These are phyloP conservation scores for Cossypha polioptera DNA, from an alignment of 2,797 vertebrate genomes.

Conservation along the genomic window DNA sequence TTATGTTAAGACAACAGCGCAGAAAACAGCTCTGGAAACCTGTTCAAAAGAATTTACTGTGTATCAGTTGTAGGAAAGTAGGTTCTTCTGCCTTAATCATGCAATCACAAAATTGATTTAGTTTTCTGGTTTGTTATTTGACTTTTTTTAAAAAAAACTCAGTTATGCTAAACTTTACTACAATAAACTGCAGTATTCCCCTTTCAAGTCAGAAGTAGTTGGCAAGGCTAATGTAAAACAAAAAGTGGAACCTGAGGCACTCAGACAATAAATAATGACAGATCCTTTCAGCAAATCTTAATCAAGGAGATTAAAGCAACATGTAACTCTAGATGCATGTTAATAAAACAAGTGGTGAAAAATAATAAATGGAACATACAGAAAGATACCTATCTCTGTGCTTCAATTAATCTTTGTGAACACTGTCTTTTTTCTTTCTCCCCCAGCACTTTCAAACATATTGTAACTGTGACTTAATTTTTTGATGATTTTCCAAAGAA, in stretches of 20 bases:
- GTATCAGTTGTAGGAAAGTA: background rate
- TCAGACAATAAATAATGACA: conserved; percentile 82
- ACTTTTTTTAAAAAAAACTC: background rate
- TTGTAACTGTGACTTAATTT: background rate
- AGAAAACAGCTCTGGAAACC: background rate
- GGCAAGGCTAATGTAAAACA: conserved; percentile 50
- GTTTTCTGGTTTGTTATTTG: background rate
- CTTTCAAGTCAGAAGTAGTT: conserved; percentile 56
- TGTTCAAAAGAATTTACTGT: conserved; percentile 8
- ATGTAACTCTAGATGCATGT: conserved; percentile 81
- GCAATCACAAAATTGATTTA: conserved; percentile 17
- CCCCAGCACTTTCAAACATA: conserved; percentile 82
- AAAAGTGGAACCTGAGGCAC: conserved; percentile 72
- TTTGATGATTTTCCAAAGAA: conserved; percentile 20
- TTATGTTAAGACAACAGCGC: background rate
- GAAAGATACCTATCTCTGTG: conserved; percentile 72
- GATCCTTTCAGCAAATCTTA: conserved; percentile 86
- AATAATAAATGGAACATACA: conserved; percentile 75
- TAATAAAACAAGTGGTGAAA: conserved; percentile 85
- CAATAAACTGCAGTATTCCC: conserved; percentile 36
- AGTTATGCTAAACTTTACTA: conserved; percentile 30
- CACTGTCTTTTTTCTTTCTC: conserved; percentile 54
- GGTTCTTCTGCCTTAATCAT: conserved; percentile 40
- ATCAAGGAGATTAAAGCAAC: conserved; percentile 88
- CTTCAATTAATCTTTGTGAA: conserved; percentile 76